Evolutionary conservation across 2,888 invertebrate species (phyloP).

Genomic region (Protodeltote pygarga): DNA sequence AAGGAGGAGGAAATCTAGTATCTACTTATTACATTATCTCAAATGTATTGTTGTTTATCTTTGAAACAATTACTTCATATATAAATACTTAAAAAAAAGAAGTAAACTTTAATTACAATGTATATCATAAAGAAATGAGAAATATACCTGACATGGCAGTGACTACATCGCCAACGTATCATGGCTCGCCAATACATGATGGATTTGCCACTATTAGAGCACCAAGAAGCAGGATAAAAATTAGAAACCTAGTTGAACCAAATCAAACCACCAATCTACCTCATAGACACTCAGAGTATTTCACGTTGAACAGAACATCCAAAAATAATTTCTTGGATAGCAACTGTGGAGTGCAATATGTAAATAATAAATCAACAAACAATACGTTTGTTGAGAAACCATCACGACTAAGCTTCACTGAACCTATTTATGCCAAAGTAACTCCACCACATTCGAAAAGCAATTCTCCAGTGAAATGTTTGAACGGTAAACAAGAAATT

Average conservation of each 20-base stretch:
- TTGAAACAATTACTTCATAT: conserved; percentile 10
- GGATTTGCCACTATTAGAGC: conserved; percentile 95
- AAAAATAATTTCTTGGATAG: conserved; percentile 78
- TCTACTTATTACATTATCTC: conserved; percentile 40
- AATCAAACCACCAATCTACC: conserved; percentile 76
- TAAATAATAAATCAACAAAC: conserved; percentile 60
- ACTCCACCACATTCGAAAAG: conserved; percentile 74
- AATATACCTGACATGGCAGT: conserved; percentile 71
- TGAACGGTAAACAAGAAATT: conserved; percentile 70
- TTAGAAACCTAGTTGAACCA: conserved; percentile 81
- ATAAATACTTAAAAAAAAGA: conserved; percentile 11
- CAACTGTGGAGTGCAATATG: conserved; percentile 76
- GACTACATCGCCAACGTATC: conserved; percentile 78
- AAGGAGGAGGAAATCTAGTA: conserved; percentile 48
- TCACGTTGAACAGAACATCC: conserved; percentile 79
- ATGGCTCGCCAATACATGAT: conserved; percentile 90
- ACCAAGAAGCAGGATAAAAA: conserved; percentile 83
- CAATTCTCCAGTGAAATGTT: conserved; percentile 73
- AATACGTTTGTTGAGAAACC: conserved; percentile 61
- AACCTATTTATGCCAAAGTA: conserved; percentile 83
- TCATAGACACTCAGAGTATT: conserved; percentile 84
- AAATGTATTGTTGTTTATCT: conserved; percentile 26
- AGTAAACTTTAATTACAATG: conserved; percentile 36
- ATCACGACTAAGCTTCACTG: conserved; percentile 76
- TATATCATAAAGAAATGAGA: conserved; percentile 39